Evolutionary conservation across 2,113 vertebrate genomes (phyloP).

Genomic region (Platysternon megacephalum): DNA sequence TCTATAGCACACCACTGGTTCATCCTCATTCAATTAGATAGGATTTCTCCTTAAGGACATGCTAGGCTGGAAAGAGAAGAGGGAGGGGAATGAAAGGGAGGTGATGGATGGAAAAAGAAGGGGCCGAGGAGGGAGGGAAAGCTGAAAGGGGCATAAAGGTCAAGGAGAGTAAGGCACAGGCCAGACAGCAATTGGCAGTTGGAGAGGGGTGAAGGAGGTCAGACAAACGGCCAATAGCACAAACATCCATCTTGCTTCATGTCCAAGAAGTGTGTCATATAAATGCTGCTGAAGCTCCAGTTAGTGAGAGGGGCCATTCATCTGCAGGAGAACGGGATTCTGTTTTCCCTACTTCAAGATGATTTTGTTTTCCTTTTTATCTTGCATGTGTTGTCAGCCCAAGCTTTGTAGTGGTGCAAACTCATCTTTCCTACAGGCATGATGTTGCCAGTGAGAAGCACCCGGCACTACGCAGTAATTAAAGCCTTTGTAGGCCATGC

Average conservation of each 20-base stretch:
- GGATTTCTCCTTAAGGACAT: not conserved
- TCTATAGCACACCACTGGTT: not conserved
- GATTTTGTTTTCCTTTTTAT: slow-evolving; percentile 33
- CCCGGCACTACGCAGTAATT: slow-evolving; percentile 27
- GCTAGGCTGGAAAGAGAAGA: not conserved
- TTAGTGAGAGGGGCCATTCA: not conserved
- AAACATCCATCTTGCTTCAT: not conserved
- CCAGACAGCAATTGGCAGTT: not conserved
- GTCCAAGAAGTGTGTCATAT: slow-evolving; percentile 37
- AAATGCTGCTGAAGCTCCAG: slow-evolving; percentile 18
- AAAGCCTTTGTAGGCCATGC: slow-evolving; percentile 31
- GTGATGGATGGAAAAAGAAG: not conserved
- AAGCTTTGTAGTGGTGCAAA: slow-evolving; percentile 48
- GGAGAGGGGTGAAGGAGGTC: not conserved
- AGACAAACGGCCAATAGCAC: not conserved
- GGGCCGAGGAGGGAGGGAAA: not conserved
- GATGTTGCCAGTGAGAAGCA: slow-evolving; percentile 23
- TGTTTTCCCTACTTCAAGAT: not conserved
- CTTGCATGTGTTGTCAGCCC: slow-evolving; percentile 24
- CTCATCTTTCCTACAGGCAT: not conserved
- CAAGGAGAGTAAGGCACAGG: not conserved
- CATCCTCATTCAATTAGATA: not conserved
- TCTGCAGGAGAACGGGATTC: not conserved
- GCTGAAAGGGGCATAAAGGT: not conserved
- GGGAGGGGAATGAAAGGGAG: not conserved